Percentiles rank a stretch among this genome's conserved stretches.
Evolutionary conservation across 2,888 invertebrate genomes (phyloP).

Genomic region (Erebia ligea): DNA sequence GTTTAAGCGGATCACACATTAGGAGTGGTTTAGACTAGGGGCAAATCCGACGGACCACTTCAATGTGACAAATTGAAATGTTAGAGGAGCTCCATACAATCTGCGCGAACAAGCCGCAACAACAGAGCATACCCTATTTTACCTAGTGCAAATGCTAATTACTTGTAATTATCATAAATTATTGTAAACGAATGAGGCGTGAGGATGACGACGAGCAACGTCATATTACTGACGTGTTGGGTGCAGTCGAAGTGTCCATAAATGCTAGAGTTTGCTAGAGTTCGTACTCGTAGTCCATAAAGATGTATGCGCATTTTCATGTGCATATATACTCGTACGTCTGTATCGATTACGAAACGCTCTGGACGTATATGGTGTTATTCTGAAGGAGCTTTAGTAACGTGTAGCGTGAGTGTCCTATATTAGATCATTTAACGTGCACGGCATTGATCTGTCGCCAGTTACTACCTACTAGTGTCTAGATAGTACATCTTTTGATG

Average conservation of each 20-base stretch:
- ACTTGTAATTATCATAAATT: background rate
- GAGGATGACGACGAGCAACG: background rate
- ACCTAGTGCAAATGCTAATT: background rate
- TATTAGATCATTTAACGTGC: constrained; percentile 34
- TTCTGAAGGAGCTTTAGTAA: constrained; percentile 19
- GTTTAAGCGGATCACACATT: background rate
- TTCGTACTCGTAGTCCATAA: too few relatives aligned
- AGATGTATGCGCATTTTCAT: background rate
- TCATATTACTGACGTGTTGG: background rate
- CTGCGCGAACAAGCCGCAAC: background rate
- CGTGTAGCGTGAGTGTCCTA: constrained; percentile 23
- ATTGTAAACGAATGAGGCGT: background rate
- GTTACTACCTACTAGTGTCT: background rate
- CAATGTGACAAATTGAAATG: background rate
- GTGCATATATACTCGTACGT: background rate
- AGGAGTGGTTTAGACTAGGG: background rate
- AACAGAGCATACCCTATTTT: background rate
- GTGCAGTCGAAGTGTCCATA: background rate
- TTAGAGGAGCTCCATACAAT: too few relatives aligned
- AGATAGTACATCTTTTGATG: constrained; percentile 4
- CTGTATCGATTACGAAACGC: constrained; percentile 8
- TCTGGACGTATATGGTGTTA: constrained; percentile 21
- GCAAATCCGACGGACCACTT: background rate
- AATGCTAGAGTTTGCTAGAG: background rate
- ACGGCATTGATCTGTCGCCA: constrained; percentile 32